phyloP scores from a whole-genome alignment of 2,888 invertebrate species.

The Rhodophaea formosa region DNA sequence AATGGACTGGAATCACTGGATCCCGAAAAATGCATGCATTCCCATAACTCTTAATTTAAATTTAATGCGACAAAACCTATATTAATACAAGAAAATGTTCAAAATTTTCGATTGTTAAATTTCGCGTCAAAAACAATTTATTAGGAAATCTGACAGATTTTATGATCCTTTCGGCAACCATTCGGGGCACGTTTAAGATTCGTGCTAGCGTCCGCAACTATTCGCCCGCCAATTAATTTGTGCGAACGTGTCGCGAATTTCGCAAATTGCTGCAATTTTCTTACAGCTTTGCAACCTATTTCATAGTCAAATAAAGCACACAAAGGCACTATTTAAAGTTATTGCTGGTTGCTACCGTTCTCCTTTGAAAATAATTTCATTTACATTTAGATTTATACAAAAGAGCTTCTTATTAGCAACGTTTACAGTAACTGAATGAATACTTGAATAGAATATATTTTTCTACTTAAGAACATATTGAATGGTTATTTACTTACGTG shows the following conservation, averaged over 20 bases:
- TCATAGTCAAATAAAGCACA: neutral
- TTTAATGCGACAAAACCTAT: too few species aligned
- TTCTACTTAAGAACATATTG: too few species aligned
- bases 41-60: too few species aligned
- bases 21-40: too few species aligned
- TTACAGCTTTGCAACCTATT: slow-evolving; percentile 9
- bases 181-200: slow-evolving; percentile 17
- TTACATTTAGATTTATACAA: too few species aligned
- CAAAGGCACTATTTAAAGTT: neutral
- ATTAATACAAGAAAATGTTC: too few species aligned
- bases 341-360: neutral
- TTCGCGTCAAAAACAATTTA: neutral
- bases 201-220: slow-evolving; percentile 7
- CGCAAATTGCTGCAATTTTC: slow-evolving; percentile 6
- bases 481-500: too few species aligned
- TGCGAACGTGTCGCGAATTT: slow-evolving; percentile 14
- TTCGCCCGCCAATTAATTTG: slow-evolving; percentile 15
- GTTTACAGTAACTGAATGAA: too few species aligned
- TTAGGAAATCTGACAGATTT: neutral
- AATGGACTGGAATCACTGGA: too few species aligned
- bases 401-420: too few species aligned
- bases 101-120: neutral
- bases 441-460: too few species aligned
- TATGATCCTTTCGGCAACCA: neutral
- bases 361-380: too few species aligned